Evolutionary conservation across 64 coral and sea anemone genomes (phyloP).

Genomic region (Montipora cactus): DNA sequence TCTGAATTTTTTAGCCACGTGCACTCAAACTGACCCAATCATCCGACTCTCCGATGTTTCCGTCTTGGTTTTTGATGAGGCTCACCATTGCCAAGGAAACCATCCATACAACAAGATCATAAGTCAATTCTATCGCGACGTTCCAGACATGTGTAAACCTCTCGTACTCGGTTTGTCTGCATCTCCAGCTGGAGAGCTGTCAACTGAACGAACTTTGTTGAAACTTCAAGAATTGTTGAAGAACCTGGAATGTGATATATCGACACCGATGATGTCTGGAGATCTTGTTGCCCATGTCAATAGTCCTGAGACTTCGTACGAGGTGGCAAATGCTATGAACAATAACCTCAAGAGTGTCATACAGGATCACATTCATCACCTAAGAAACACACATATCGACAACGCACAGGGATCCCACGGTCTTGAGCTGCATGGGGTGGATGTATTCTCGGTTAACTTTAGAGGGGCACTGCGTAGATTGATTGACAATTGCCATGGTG

Average conservation of each 20-base stretch:
- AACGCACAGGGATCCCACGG: background rate
- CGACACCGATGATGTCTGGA: conserved; percentile 59
- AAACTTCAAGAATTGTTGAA: conserved; percentile 66
- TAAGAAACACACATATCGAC: background rate
- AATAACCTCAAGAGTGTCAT: conserved; percentile 5
- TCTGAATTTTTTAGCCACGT: conserved; percentile 69
- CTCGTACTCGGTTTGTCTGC: conserved; percentile 87
- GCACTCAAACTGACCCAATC: conserved; percentile 29
- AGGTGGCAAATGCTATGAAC: conserved; percentile 41
- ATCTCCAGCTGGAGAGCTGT: conserved; percentile 76
- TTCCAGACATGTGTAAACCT: conserved; percentile 69
- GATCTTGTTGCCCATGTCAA: conserved; percentile 72
- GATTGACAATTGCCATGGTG: conserved; percentile 66
- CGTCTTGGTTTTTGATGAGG: conserved; percentile 89
- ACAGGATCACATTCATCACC: conserved; percentile 27
- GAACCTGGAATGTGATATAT: conserved; percentile 57
- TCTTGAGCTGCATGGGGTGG: conserved; percentile 22
- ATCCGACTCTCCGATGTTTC: conserved; percentile 78
- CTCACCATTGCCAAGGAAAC: conserved; percentile 86
- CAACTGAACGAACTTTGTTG: conserved; percentile 53
- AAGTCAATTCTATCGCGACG: conserved; percentile 23
- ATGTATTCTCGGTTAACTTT: conserved; percentile 56
- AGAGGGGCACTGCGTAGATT: conserved; percentile 73
- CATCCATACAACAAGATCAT: conserved; percentile 93
- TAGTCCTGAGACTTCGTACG: conserved; percentile 60